phyloP scores from a whole-genome alignment of 2,888 invertebrate genomes.

The Drosophila bunnanda region DNA sequence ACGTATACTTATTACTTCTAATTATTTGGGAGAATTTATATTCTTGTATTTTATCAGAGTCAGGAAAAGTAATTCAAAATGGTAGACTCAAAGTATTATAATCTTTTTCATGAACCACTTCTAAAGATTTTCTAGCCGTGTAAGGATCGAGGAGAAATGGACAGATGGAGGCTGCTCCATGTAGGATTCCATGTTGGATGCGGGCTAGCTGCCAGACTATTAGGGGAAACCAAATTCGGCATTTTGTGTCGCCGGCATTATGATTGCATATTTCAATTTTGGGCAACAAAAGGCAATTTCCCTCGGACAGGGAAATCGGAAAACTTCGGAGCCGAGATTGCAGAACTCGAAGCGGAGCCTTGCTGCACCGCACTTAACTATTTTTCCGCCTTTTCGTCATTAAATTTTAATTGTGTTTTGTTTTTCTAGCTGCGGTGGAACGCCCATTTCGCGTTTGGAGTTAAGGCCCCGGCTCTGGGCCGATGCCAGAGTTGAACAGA shows the following conservation, averaged over 20 bases:
- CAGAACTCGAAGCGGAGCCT: background rate
- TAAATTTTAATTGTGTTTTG: constrained; percentile 78
- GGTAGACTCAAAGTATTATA: too few species aligned
- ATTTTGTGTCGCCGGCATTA: constrained; percentile 65
- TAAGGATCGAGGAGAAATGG: constrained; percentile 7
- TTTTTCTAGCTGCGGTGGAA: constrained; percentile 39
- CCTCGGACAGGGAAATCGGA: constrained; percentile 35
- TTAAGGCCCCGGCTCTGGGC: constrained; percentile 3
- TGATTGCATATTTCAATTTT: constrained; percentile 70
- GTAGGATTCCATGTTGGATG: constrained; percentile 21
- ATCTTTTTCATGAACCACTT: too few species aligned
- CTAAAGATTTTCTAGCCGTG: background rate
- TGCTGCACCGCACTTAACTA: constrained; percentile 41
- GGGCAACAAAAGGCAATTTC: constrained; percentile 57
- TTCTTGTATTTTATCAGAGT: too few species aligned
- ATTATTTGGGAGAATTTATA: too few species aligned
- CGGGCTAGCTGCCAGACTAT: constrained; percentile 55
- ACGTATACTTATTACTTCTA: too few species aligned
- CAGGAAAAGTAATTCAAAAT: too few species aligned
- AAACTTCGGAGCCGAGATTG: constrained; percentile 27
- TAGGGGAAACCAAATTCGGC: constrained; percentile 74
- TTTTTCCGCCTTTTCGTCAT: constrained; percentile 78
- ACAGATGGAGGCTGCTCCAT: constrained; percentile 38
- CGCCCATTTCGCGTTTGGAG: constrained; percentile 51
- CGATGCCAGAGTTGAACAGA: constrained; percentile 32